phyloP scores from a whole-genome alignment of 2,888 invertebrate species.

The Bibio marci region DNA sequence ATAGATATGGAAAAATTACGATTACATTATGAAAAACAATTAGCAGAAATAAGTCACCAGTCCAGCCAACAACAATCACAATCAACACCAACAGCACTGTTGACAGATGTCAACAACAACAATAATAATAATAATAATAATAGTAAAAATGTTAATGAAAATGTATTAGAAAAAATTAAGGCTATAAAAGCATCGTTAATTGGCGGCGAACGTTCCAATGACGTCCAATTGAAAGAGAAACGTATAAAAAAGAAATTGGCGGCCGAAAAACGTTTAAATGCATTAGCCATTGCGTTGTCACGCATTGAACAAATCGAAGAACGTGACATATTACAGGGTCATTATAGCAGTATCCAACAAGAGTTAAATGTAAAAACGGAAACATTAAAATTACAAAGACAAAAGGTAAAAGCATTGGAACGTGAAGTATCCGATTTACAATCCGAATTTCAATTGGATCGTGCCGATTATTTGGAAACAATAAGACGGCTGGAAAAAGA shows the following conservation, averaged over 20 bases:
- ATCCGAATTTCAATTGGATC: constrained; percentile 63
- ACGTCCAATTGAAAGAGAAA: constrained; percentile 50
- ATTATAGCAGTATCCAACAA: constrained; percentile 62
- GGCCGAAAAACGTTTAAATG: constrained; percentile 44
- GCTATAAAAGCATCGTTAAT: constrained; percentile 57
- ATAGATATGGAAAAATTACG: constrained; percentile 15
- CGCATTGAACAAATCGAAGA: constrained; percentile 51
- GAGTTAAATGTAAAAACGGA: constrained; percentile 57
- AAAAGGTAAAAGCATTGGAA: constrained; percentile 45
- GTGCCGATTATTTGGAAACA: constrained; percentile 68
- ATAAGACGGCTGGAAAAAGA: constrained; percentile 56
- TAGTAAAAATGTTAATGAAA: constrained; percentile 6
- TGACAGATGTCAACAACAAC: constrained; percentile 1
- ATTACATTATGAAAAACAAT: constrained; percentile 15
- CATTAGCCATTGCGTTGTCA: constrained; percentile 37
- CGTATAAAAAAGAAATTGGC: constrained; percentile 46
- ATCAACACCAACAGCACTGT: constrained; percentile 4
- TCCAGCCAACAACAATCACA: background rate
- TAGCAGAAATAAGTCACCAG: background rate
- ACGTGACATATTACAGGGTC: constrained; percentile 46
- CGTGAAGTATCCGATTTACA: constrained; percentile 60
- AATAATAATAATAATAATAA: background rate
- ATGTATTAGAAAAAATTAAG: constrained; percentile 31
- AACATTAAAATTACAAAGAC: constrained; percentile 42
- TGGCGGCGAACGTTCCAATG: constrained; percentile 60